These are phyloP conservation scores for Apomyelois bistriatella DNA, from an alignment of 2,888 invertebrate genomes.

Conservation along the genomic window DNA sequence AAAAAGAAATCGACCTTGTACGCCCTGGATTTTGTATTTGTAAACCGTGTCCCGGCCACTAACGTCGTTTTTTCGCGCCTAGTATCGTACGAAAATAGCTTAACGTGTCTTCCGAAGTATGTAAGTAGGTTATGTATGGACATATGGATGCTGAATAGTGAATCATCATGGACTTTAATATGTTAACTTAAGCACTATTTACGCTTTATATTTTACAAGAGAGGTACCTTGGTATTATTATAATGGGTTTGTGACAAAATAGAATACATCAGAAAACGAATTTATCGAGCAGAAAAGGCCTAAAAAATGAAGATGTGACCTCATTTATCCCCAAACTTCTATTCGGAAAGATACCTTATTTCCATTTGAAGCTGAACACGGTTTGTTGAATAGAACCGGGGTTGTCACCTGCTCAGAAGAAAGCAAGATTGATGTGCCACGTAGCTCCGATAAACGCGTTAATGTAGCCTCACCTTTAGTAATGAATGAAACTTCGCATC, in stretches of 20 bases:
- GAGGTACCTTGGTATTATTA: too few species aligned
- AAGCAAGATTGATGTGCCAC: constrained; percentile 21
- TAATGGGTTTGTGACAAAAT: background rate
- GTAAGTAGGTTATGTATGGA: too few species aligned
- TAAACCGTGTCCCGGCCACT: too few species aligned
- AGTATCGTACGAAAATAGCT: too few species aligned
- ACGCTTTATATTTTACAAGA: too few species aligned
- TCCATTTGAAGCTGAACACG: constrained; percentile 7
- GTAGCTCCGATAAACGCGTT: constrained; percentile 16
- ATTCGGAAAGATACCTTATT: constrained; percentile 11
- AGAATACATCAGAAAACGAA: background rate
- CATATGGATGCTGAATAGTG: too few species aligned
- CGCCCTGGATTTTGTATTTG: too few species aligned
- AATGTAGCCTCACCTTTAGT: constrained; percentile 23
- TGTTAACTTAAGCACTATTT: too few species aligned
- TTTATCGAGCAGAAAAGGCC: constrained; percentile 3
- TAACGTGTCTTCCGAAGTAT: too few species aligned
- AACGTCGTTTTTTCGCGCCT: too few species aligned
- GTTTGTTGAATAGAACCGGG: constrained; percentile 8
- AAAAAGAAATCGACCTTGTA: too few species aligned
- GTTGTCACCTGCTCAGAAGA: constrained; percentile 16
- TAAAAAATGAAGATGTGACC: background rate
- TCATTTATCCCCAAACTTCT: constrained; percentile 3
- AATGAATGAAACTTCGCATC: constrained; percentile 15
- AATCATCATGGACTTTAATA: too few species aligned